Evolutionary conservation across 2,888 invertebrate genomes (phyloP).

Genomic region (Molorchus minor): DNA sequence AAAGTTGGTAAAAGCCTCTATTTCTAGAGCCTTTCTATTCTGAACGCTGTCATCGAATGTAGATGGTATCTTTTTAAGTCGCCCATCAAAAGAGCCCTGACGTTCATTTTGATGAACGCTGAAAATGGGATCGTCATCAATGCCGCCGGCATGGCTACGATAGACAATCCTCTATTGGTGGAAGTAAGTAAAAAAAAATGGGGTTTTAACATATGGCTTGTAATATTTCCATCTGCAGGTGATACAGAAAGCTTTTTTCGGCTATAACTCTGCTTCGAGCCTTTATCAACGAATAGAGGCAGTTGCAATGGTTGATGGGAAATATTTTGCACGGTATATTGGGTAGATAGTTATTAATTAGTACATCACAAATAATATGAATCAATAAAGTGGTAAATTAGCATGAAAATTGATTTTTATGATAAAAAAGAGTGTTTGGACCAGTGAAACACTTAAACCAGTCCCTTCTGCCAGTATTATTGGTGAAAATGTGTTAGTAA

Average conservation of each 20-base stretch:
- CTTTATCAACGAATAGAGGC: constrained; percentile 1
- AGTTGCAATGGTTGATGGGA: too few relatives aligned
- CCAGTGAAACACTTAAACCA: too few relatives aligned
- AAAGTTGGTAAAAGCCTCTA: neutral
- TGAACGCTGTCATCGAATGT: neutral
- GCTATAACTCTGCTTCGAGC: constrained; percentile 11
- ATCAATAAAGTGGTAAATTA: too few relatives aligned
- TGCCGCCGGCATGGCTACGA: neutral
- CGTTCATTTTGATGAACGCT: constrained; percentile 11
- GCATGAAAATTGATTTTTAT: too few relatives aligned
- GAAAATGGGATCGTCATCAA: constrained; percentile 6
- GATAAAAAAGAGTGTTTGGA: too few relatives aligned
- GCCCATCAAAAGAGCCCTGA: constrained; percentile 2
- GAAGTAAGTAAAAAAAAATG: constrained; percentile 7
- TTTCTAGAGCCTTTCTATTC: constrained; percentile 7
- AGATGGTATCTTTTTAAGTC: constrained; percentile 9
- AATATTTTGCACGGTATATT: too few relatives aligned
- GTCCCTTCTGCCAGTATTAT: too few relatives aligned
- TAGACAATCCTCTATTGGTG: constrained; percentile 7
- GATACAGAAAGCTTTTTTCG: constrained; percentile 15
- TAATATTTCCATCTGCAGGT: constrained; percentile 11
- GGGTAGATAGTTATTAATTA: too few relatives aligned
- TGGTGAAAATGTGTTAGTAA: too few relatives aligned
- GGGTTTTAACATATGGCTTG: too few relatives aligned
- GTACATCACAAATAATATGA: too few relatives aligned